Conservation (phyloP, 2,797 vertebrate genomes). For the Lateolabrax maculatus region DNA sequence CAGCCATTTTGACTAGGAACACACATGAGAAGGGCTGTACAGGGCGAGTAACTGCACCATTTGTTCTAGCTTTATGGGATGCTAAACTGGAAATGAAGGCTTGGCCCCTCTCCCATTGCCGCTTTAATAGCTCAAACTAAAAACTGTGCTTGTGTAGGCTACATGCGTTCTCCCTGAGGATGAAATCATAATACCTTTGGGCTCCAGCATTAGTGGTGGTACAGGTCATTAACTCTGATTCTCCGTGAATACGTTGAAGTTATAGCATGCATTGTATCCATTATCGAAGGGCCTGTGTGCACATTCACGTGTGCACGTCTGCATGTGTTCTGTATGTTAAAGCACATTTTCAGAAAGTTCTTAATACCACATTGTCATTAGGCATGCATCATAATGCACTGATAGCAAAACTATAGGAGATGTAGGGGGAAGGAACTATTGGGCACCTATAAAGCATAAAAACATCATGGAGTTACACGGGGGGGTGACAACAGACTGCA, state of each 20-base stretch:
- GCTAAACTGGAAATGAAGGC: conserved; percentile 26
- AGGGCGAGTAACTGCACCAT: conserved; percentile 5
- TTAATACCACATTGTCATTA: conserved; percentile 39
- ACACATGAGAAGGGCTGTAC: not conserved
- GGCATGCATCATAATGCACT: conserved; percentile 11
- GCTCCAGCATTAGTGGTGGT: conserved; percentile 29
- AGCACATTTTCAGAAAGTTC: conserved; percentile 31
- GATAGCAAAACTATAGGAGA: not conserved
- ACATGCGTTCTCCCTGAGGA: conserved; percentile 40
- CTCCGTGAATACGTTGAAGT: conserved; percentile 22
- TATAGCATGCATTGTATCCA: not conserved
- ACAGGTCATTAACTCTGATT: conserved; percentile 51
- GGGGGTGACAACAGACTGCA: conserved; percentile 13
- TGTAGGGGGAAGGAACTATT: not conserved
- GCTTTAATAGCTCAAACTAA: conserved; percentile 29
- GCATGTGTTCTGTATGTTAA: conserved; percentile 8
- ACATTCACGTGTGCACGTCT: not conserved
- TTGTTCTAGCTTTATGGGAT: conserved; percentile 28
- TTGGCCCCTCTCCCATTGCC: conserved; percentile 11
- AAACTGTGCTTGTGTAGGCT: not conserved
- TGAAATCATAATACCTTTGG: conserved; percentile 29
- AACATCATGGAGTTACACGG: not conserved
- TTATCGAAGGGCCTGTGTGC: not conserved
- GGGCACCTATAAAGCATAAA: not conserved
- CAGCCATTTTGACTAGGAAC: not conserved